Conservation (phyloP, 2,797 vertebrate genomes). For the Limosa lapponica region DNA sequence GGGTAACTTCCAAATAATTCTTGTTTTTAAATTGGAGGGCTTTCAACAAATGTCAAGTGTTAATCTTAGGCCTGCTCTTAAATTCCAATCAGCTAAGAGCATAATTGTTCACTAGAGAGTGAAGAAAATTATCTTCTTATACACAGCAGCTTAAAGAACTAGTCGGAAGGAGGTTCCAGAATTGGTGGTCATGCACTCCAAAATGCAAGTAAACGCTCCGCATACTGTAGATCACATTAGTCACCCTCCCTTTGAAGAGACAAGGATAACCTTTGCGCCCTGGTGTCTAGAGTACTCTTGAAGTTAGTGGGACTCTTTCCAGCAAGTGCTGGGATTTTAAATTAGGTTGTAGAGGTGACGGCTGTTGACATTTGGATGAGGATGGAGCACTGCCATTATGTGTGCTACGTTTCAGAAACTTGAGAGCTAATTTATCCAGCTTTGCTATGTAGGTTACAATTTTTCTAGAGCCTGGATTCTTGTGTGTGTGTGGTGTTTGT, state of each 20-base stretch:
- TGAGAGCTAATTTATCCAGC: neutral
- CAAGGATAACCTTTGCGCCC: neutral
- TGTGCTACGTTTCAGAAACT: neutral
- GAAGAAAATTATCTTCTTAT: slow-evolving; percentile 34
- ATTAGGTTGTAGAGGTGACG: neutral
- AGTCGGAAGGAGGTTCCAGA: neutral
- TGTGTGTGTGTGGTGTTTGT: neutral
- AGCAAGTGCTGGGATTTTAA: neutral
- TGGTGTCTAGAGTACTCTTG: neutral
- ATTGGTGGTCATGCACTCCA: neutral
- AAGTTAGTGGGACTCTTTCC: neutral
- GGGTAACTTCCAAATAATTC: slow-evolving; percentile 29
- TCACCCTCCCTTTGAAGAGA: neutral
- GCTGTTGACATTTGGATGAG: slow-evolving; percentile 13
- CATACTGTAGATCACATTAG: neutral
- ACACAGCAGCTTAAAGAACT: neutral
- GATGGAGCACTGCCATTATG: neutral
- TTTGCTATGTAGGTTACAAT: neutral
- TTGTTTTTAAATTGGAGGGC: slow-evolving; percentile 30
- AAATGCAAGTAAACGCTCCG: neutral
- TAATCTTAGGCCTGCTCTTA: slow-evolving; percentile 51
- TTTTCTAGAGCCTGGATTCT: neutral
- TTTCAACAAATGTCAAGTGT: slow-evolving; percentile 70
- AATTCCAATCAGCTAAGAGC: slow-evolving; percentile 61
- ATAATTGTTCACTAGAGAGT: slow-evolving; percentile 54